Conservation (phyloP, 2,113 vertebrate species). For the Petaurus breviceps region DNA sequence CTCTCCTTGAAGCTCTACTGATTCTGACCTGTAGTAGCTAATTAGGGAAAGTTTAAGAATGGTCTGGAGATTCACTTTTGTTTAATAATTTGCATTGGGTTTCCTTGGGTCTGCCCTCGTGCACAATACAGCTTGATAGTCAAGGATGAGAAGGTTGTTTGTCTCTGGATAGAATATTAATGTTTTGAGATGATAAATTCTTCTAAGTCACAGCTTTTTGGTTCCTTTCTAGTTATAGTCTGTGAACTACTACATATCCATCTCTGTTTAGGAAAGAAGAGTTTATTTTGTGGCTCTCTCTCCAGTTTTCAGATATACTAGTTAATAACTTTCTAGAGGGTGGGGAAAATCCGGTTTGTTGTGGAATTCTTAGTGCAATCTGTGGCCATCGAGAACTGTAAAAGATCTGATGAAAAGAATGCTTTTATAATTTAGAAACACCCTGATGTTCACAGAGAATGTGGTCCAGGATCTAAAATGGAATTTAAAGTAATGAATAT, state of each 20-base stretch:
- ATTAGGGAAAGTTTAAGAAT: not conserved
- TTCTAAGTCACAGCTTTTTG: not conserved
- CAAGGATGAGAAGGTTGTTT: not conserved
- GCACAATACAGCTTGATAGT: not conserved
- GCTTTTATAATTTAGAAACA: constrained; percentile 35
- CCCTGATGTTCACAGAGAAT: constrained; percentile 32
- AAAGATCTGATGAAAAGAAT: not conserved
- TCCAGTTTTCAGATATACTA: constrained; percentile 15
- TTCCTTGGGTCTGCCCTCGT: not conserved
- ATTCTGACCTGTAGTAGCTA: not conserved
- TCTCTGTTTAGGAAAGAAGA: not conserved
- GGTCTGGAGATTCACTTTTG: not conserved
- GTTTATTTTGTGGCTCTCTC: not conserved
- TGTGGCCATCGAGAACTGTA: constrained; percentile 41
- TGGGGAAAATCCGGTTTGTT: not conserved
- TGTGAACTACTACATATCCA: not conserved
- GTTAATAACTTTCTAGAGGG: not conserved
- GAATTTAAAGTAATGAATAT: constrained; percentile 71
- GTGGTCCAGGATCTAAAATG: constrained; percentile 66
- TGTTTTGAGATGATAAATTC: not conserved
- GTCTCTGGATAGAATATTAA: not conserved
- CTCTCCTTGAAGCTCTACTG: not conserved
- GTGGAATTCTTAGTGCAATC: not conserved
- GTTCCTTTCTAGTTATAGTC: not conserved
- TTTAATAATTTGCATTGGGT: not conserved